Base-by-base conservation (phyloP, 2,888 invertebrate species). In the Camponotus fellah region DNA sequence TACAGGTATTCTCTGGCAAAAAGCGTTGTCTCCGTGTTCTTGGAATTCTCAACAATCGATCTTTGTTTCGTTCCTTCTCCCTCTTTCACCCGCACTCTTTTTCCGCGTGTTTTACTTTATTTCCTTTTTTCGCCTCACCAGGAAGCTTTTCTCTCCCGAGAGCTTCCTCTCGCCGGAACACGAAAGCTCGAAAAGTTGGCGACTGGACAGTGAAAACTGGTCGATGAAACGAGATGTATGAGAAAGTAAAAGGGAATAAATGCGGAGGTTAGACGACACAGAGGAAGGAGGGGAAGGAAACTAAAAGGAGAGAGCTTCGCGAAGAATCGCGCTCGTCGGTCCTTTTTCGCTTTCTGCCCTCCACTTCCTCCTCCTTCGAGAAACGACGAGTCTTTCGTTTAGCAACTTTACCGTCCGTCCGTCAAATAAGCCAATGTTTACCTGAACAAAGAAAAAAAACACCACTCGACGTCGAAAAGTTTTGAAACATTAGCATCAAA, bases 121-220 rank as follows among this genome's bases (percentile, higher is more conserved):
- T 71, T 71, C 46, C 32, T 37, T 10, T 8, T 14, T 17, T 46
- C 17, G 43, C 9, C 34, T 64, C 64, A 32, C 34, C 71, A 12
- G 43, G 32, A 34, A 79, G 58, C 26, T 79, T 26, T 26, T 10
- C 46, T 34, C 76, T 43, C 40, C 34, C 56, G 21, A 71, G 60
- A 71, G 71, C 69, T 65, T 34, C 65, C 69, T 60, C 66, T 49
- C 77, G 58, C 34, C 82, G 71, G 58, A 66, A 79, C 71, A 60
- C 76, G 83, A 85, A 76, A 85, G 82, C 85, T 83, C 86, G 83
- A 82, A 83, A 87, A 87, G 87, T 87, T 88, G 85, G 82, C 87
- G 74, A 85, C 83, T 87, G 88, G 86, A 90, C 89, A 88, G 88
- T 89, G 87, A 89, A 89, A 87, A 81, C 86, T 75, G 58, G 74